Evolutionary conservation across 2,113 vertebrate species (phyloP).

Genomic region (Pelobates fuscus): DNA sequence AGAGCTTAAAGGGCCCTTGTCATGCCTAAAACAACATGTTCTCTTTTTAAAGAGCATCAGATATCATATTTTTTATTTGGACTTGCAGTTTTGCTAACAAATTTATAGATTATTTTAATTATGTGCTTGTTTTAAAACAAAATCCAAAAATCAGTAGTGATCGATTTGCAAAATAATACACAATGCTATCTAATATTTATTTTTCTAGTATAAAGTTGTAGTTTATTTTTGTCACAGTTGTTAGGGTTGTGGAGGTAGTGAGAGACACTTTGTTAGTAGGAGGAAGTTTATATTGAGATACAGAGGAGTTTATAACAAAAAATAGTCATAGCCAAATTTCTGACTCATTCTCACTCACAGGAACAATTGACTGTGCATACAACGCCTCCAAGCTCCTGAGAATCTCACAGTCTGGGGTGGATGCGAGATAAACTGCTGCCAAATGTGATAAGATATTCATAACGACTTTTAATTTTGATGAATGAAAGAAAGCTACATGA

Average conservation of each 20-base stretch:
- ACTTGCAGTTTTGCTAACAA: no score
- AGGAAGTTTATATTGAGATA: neutral
- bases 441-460: constrained; percentile 62
- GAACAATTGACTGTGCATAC: neutral
- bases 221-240: neutral
- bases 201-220: neutral
- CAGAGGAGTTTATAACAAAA: neutral
- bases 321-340: neutral
- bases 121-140: no score
- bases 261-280: neutral
- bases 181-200: neutral
- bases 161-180: no score
- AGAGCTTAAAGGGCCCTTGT: no score
- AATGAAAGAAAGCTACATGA: neutral
- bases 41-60: no score
- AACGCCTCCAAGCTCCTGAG: neutral
- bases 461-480: constrained; percentile 33
- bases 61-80: no score
- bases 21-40: no score
- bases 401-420: neutral
- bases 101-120: no score
- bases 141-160: no score
- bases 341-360: neutral
- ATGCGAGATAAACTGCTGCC: constrained; percentile 51
- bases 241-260: neutral